Base-by-base conservation (phyloP, 2,797 vertebrate genomes). In the Australoheros facetus region DNA sequence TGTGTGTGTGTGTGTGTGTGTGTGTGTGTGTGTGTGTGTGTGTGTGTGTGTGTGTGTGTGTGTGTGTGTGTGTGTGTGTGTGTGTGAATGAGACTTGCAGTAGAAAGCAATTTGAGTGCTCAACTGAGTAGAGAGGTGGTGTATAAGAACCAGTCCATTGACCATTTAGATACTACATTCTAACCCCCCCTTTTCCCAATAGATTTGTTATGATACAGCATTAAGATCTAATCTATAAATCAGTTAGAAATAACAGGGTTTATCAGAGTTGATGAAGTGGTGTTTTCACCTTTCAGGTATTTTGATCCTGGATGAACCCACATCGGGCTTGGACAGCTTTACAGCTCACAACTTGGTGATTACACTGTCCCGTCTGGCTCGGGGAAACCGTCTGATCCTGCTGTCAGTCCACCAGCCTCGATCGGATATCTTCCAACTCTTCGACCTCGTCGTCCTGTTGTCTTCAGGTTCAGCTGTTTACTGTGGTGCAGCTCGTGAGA, bases 251-350 rank as follows among this genome's bases (percentile, higher is more conserved):
- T 14, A 45, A 66, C 13, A 45, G 9, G 23, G 8, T 66, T 6
- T 64, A 64, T 28, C 62, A 48, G 62, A 21, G 4, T 39, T 56
- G 48, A 28, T 79, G 6, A 85, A 23, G 1, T 9, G 19, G 1
- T 80, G 37, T 10, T 76, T 70, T 82, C 37, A 53, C 45, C 37
- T 56, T 75, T 16, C 91, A 99, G 98, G 98, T 57, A 99, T 99
- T 91, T 93, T 99, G 64, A 97, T 99, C 78, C 95, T 99, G 82
- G 98, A 99, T 28, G 98, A 99, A 83, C 98, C 98, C 73, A 99
- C 98, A 0, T 98, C 98, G 2, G 98, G 98, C 69, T 92, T 99
- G 30, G 97, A 99, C 94, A 99, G 98, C 89, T 99, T 99, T 92
- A 99, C 97, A 0, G 97, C 98, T 73, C 98, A 99, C 93, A 99